Evolutionary conservation across 2,888 invertebrate species (phyloP).

Genomic region (Noctua janthe): DNA sequence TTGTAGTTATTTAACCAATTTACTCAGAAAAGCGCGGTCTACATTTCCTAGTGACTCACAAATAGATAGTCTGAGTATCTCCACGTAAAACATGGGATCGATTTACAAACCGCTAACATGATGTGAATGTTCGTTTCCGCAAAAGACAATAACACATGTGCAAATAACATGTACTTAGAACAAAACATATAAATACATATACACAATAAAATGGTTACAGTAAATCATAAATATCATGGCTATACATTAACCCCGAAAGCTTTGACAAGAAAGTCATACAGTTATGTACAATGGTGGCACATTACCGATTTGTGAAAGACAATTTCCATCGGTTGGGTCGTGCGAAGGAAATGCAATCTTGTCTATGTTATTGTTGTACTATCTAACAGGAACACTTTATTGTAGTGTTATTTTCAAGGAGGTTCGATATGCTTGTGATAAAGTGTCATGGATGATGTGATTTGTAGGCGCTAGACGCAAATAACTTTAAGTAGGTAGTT

Average conservation of each 20-base stretch:
- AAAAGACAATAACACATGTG: conserved; percentile 32
- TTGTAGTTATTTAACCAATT: not conserved
- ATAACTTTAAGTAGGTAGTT: not conserved
- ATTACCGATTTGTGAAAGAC: conserved; percentile 85
- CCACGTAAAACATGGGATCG: conserved; percentile 23
- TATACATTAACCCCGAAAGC: conserved; percentile 61
- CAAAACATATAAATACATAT: not conserved
- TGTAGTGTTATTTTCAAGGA: conserved; percentile 33
- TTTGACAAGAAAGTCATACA: conserved; percentile 57
- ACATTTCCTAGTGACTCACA: conserved; percentile 3
- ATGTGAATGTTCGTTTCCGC: conserved; percentile 25
- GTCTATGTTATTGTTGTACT: conserved; percentile 50
- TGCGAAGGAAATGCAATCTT: conserved; percentile 66
- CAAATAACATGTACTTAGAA: conserved; percentile 10
- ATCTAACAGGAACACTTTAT: conserved; percentile 51
- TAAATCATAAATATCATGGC: conserved; percentile 52
- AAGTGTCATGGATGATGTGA: conserved; percentile 21
- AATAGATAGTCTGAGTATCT: not conserved
- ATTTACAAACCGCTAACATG: conserved; percentile 21
- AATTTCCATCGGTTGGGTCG: conserved; percentile 76
- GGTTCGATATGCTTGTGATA: conserved; percentile 47
- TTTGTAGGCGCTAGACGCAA: conserved; percentile 18
- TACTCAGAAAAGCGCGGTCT: not conserved
- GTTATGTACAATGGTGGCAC: conserved; percentile 68
- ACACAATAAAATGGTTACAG: conserved; percentile 35